Conservation (phyloP, 1,140 invertebrate genomes). For the Agrypnia vestita region DNA sequence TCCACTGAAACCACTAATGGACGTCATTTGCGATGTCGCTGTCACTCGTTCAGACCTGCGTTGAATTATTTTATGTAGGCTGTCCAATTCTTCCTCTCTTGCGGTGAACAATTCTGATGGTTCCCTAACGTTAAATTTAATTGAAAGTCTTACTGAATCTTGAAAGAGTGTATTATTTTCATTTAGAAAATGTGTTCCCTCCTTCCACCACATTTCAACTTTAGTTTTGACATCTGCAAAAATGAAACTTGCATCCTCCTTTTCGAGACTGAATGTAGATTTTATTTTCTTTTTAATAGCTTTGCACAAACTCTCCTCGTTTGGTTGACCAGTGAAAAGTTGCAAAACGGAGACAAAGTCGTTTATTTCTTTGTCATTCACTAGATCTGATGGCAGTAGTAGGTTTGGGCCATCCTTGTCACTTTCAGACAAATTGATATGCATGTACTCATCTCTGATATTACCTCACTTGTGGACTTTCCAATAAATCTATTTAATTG, state of each 20-base stretch:
- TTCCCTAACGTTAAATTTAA: background rate
- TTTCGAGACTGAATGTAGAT: background rate
- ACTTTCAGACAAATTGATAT: background rate
- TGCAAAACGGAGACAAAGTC: background rate
- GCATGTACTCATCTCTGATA: background rate
- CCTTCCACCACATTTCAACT: background rate
- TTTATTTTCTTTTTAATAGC: background rate
- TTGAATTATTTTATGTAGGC: background rate
- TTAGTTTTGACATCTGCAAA: background rate
- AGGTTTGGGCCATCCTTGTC: background rate
- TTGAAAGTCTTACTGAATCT: background rate
- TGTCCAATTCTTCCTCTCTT: conserved; percentile 1
- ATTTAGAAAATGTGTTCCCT: background rate
- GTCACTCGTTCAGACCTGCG: background rate
- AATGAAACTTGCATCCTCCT: background rate
- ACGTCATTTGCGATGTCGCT: background rate
- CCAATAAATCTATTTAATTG: background rate
- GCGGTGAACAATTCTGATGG: background rate
- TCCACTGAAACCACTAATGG: background rate
- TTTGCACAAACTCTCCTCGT: background rate
- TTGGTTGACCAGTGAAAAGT: background rate
- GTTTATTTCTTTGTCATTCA: background rate
- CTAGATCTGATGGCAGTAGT: background rate
- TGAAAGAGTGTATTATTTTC: background rate
- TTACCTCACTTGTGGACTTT: background rate